These are phyloP conservation scores for Forbesichthys papilliferus DNA, from an alignment of 2,113 vertebrate species.

Conservation along the genomic window DNA sequence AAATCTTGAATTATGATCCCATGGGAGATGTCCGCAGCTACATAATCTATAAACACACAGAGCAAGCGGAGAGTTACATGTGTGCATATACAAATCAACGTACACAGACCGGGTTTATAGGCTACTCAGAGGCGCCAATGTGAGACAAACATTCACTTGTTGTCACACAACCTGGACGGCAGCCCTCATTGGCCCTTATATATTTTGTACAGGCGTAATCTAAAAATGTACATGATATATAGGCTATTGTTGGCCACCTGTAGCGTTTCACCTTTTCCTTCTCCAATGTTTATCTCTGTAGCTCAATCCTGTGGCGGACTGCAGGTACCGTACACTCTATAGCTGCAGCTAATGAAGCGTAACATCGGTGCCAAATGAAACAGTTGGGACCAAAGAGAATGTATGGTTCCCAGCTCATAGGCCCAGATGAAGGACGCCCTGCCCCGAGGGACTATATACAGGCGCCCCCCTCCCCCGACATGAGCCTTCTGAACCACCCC, in stretches of 20 bases:
- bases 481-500: slow-evolving; percentile 30
- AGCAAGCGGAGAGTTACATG: slow-evolving; percentile 21
- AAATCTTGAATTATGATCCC: slow-evolving; percentile 46
- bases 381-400: slow-evolving; percentile 28
- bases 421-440: slow-evolving; percentile 49
- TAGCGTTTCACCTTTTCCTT: slow-evolving; percentile 55
- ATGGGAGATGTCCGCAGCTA: slow-evolving; percentile 33
- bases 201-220: slow-evolving; percentile 40
- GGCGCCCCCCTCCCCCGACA: too few species aligned
- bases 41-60: slow-evolving; percentile 20
- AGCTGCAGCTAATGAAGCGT: slow-evolving; percentile 69
- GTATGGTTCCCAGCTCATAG: slow-evolving; percentile 36
- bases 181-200: slow-evolving; percentile 25
- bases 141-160: slow-evolving; percentile 14
- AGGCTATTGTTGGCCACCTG: slow-evolving; percentile 52
- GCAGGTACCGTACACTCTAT: slow-evolving; percentile 54
- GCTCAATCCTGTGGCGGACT: slow-evolving; percentile 61
- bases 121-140: background rate
- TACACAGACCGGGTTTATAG: background rate
- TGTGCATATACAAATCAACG: slow-evolving; percentile 1
- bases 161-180: slow-evolving; percentile 5
- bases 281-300: slow-evolving; percentile 57
- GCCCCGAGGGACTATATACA: slow-evolving; percentile 30
- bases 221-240: slow-evolving; percentile 28
- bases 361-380: slow-evolving; percentile 57